Percentiles rank a stretch among this genome's conserved stretches.
Evolutionary conservation across 53 echinoderm and acorn worm genomes (phyloP).

Genomic region (Stichopus horrens): DNA sequence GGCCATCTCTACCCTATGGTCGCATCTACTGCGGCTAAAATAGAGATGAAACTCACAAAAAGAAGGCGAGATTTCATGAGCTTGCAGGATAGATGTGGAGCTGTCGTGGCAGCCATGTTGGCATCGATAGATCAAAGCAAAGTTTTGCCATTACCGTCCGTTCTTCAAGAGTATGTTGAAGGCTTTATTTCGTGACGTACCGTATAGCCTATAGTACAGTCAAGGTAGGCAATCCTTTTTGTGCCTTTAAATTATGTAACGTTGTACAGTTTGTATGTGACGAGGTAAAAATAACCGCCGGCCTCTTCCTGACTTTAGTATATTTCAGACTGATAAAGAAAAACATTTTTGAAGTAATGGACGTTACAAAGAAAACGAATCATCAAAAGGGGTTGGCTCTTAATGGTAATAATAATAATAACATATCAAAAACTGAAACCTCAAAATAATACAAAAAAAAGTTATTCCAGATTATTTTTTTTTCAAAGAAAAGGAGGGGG

Average conservation of each 20-base stretch:
- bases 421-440: too few species aligned
- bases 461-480: too few species aligned
- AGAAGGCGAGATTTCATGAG: constrained; percentile 64
- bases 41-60: constrained; percentile 70
- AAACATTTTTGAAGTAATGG: too few species aligned
- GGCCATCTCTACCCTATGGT: constrained; percentile 77
- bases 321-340: too few species aligned
- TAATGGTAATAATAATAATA: too few species aligned
- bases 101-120: constrained; percentile 66
- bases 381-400: too few species aligned
- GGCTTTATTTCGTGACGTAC: constrained; percentile 47
- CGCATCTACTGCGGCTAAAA: constrained; percentile 90
- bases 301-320: too few species aligned
- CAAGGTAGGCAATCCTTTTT: not conserved
- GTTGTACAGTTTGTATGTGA: too few species aligned
- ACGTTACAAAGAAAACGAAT: too few species aligned
- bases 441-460: too few species aligned
- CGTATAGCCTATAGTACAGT: not conserved
- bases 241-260: not conserved
- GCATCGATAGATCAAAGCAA: constrained; percentile 54
- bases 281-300: too few species aligned
- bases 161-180: constrained; percentile 63
- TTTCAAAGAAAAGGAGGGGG: too few species aligned
- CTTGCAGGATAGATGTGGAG: constrained; percentile 86
- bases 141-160: constrained; percentile 61